Base-by-base conservation (phyloP, 1,140 invertebrate genomes). In the Bombus pascuorum region DNA sequence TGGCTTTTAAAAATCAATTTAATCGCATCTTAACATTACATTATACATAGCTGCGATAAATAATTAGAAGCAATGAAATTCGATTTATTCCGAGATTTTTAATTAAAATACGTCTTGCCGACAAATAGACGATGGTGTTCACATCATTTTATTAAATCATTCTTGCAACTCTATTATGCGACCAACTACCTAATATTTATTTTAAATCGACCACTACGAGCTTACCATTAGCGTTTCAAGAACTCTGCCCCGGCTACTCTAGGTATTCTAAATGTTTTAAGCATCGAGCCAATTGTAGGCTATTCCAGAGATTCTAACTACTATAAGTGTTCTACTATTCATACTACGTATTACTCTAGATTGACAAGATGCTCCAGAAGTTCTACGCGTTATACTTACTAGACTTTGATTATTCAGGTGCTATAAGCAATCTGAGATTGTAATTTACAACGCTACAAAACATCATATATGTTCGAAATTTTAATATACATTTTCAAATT, bases 301-400 rank as follows among this genome's bases (percentile, higher is more conserved):
- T 77, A 77, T 39, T 62, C 25, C 34, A 59, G 37, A 39, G 22
- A 42, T 62, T 42, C 57, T 32, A n/a, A 62, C 18, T 77, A 62
- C 37, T 62, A 42, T 77, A 77, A 28, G 37, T 42, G 75, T 42
- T 77, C 53, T 82, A 39, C 65, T 62, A 62, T 62, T 62, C 42
- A 68, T 86, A 82, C 81, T 72, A 75, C 42, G 34, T 79, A 47
- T 15, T 47, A 73, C 42, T 76, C 74, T 10, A 59, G 34, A 76
- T n/a, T 39, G 74, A 18, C 44, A 15, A n/a, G 42, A 32, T 42
- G 32, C 34, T 76, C 25, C 13, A 37, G 8, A 57, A 18, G 13
- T 28, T 37, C 1, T 3, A 59, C 32, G 47, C 47, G 15, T 39
- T n/a, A 57, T 6, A 34, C 34, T n/a, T 59, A 37, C 37, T 59